Percentiles rank a stretch among this genome's conserved stretches.
These are phyloP conservation scores for Podiceps cristatus DNA, from an alignment of 2,113 vertebrate species.

Conservation along the genomic window DNA sequence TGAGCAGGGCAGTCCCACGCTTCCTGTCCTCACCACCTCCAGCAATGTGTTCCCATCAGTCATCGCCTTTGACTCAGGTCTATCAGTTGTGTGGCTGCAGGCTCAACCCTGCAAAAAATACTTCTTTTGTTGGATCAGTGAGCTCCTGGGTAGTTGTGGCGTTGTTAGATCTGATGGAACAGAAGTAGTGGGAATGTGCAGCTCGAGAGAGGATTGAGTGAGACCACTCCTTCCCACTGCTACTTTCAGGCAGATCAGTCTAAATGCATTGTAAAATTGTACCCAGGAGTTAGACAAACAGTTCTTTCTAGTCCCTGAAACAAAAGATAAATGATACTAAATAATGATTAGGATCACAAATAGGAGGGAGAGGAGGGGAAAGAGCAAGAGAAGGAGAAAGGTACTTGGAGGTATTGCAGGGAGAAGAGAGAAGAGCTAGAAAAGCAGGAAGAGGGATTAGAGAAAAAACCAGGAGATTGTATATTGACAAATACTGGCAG, in stretches of 20 bases:
- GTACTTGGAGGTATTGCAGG: neutral
- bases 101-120: neutral
- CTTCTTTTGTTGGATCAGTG: neutral
- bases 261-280: neutral
- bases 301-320: neutral
- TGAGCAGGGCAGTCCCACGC: neutral
- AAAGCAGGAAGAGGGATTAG: neutral
- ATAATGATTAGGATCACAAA: neutral
- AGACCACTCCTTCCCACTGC: neutral
- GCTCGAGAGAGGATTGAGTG: neutral
- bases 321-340: neutral
- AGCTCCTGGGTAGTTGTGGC: neutral
- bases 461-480: neutral
- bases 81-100: neutral
- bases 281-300: neutral
- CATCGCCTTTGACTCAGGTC: neutral
- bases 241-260: neutral
- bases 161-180: neutral
- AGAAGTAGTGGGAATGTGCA: neutral
- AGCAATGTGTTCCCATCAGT: neutral
- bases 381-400: neutral
- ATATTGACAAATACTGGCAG: neutral
- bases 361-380: neutral
- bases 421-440: neutral
- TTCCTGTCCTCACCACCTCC: neutral